A percentile compares a stretch with the other conserved stretches of the same genome.
These are phyloP conservation scores for Phalacrocorax aristotelis DNA, from an alignment of 2,113 vertebrate species.

Conservation along the genomic window DNA sequence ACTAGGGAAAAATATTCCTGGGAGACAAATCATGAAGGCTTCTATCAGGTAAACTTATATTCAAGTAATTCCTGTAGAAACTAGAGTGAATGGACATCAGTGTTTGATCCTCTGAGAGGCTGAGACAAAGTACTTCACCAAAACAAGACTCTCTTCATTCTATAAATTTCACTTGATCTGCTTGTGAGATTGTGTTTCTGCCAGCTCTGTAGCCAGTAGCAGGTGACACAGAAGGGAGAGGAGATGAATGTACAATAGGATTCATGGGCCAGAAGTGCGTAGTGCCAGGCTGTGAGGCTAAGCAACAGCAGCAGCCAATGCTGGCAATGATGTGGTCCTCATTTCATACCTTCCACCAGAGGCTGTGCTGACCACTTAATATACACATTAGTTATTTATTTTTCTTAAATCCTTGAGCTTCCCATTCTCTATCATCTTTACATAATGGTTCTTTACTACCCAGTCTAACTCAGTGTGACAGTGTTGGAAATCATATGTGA, in stretches of 20 bases:
- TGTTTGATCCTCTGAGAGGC: background rate
- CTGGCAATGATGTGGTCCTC: background rate
- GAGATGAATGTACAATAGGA: background rate
- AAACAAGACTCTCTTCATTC: background rate
- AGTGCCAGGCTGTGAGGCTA: background rate
- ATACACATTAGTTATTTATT: background rate
- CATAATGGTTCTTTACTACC: background rate
- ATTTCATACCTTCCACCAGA: background rate
- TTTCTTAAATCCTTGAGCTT: background rate
- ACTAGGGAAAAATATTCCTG: background rate
- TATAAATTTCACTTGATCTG: background rate
- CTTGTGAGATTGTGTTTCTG: background rate
- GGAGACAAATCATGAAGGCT: background rate
- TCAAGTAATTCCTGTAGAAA: background rate
- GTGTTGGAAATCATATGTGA: background rate
- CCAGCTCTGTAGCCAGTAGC: background rate
- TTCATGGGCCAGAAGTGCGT: background rate
- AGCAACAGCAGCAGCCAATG: background rate
- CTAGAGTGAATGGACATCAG: background rate
- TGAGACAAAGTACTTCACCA: background rate
- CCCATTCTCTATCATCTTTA: background rate
- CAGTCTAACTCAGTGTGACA: background rate
- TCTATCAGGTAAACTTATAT: background rate
- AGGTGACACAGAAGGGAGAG: background rate
- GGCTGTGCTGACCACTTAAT: background rate